Percentiles rank a stretch among this genome's conserved stretches.
Conservation (phyloP, 2,113 vertebrate species). For the Aldabrachelys gigantea region DNA sequence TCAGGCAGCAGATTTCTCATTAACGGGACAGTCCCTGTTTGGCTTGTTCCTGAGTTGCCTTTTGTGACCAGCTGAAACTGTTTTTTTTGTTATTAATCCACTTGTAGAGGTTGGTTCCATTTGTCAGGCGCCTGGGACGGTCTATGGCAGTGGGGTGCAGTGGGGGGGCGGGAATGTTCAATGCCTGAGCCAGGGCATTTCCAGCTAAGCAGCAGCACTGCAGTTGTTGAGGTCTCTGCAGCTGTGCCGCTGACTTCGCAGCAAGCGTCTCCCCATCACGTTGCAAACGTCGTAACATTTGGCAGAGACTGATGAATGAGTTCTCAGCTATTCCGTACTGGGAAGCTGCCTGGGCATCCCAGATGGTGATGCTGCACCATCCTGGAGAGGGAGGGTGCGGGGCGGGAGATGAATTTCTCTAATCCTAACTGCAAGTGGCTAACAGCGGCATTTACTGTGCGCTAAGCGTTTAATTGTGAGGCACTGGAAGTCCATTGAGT, state of each 20-base stretch:
- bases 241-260: rapidly evolving
- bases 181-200: not conserved
- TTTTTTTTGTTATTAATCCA: not conserved
- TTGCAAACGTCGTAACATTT: not conserved
- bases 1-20: conserved; percentile 37
- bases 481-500: not conserved
- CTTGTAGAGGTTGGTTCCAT: not conserved
- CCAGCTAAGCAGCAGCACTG: rapidly evolving
- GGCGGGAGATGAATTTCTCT: not conserved
- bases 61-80: not conserved
- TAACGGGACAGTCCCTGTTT: not conserved
- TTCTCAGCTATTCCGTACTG: not conserved
- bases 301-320: not conserved
- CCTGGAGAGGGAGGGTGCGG: not conserved
- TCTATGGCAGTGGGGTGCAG: not conserved
- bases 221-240: not conserved
- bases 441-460: not conserved
- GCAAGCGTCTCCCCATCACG: rapidly evolving
- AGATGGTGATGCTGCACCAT: not conserved
- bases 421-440: not conserved
- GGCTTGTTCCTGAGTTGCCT: not conserved
- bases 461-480: not conserved
- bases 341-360: not conserved
- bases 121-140: not conserved
- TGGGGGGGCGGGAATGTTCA: not conserved